Evolutionary conservation across 2,797 vertebrate species (phyloP).

Genomic region (Dendrocincla tyrannina): DNA sequence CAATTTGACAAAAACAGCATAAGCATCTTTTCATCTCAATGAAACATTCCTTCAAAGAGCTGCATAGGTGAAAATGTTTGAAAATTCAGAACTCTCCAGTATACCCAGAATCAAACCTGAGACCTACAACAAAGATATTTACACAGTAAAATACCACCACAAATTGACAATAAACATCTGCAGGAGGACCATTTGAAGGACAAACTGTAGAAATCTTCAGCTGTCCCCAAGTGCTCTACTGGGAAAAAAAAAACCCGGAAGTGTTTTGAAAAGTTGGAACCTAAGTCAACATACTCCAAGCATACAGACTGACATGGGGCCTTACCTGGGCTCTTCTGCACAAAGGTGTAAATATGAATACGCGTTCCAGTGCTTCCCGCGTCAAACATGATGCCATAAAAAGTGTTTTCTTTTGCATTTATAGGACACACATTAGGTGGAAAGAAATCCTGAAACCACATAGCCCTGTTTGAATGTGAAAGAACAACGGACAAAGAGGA

Average conservation of each 20-base stretch:
- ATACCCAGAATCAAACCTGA: not conserved
- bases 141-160: not conserved
- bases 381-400: slow-evolving; percentile 97
- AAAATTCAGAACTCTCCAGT: not conserved
- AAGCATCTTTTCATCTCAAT: not conserved
- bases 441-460: slow-evolving; percentile 76
- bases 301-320: not conserved
- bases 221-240: not conserved
- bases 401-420: slow-evolving; percentile 76
- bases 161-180: not conserved
- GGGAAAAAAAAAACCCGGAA: not conserved
- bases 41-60: not conserved
- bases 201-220: not conserved
- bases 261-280: not conserved
- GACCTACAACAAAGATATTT: not conserved
- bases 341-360: slow-evolving; percentile 97
- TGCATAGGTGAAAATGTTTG: not conserved
- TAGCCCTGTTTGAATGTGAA: slow-evolving; percentile 65
- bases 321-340: slow-evolving; percentile 90
- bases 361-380: slow-evolving; percentile 97
- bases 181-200: not conserved
- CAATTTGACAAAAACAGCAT: not conserved
- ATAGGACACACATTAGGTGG: slow-evolving; percentile 74
- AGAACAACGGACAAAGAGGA: slow-evolving; percentile 77
- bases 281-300: not conserved